Conservation (phyloP, 2,113 vertebrate genomes). For the Cyprinodon tularosa region DNA sequence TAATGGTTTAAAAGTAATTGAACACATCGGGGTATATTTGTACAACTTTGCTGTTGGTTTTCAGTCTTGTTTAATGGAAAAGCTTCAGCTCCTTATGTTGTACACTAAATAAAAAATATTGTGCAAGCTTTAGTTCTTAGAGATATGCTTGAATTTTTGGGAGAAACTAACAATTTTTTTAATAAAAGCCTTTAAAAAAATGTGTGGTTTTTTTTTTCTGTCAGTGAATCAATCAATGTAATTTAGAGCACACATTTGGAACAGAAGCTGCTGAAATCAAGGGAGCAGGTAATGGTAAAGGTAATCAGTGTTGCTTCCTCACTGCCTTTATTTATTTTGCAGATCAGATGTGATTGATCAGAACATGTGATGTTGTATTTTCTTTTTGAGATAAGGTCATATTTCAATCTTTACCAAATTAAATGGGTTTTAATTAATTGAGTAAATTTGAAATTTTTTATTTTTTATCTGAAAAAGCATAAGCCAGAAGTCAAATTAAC, state of each 20-base stretch:
- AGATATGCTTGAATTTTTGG: constrained; percentile 54
- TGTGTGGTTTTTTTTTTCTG: neutral
- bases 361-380: too few species aligned
- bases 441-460: neutral
- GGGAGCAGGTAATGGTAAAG: neutral
- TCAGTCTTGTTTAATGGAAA: constrained; percentile 58
- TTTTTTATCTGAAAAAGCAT: neutral
- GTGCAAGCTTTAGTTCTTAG: constrained; percentile 37
- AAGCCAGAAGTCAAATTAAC: neutral
- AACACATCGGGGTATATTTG: constrained; percentile 18
- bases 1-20: neutral
- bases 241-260: neutral
- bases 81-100: constrained; percentile 38
- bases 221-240: neutral
- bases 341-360: too few species aligned
- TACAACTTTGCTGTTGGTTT: constrained; percentile 10
- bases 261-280: neutral
- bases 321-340: too few species aligned
- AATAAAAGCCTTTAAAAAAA: constrained; percentile 52
- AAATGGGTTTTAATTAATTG: neutral
- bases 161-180: constrained; percentile 63
- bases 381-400: too few species aligned
- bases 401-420: too few species aligned
- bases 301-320: too few species aligned
- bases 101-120: constrained; percentile 23